These are phyloP conservation scores for Pandion haliaetus DNA, from an alignment of 2,113 vertebrate genomes.

Conservation along the genomic window DNA sequence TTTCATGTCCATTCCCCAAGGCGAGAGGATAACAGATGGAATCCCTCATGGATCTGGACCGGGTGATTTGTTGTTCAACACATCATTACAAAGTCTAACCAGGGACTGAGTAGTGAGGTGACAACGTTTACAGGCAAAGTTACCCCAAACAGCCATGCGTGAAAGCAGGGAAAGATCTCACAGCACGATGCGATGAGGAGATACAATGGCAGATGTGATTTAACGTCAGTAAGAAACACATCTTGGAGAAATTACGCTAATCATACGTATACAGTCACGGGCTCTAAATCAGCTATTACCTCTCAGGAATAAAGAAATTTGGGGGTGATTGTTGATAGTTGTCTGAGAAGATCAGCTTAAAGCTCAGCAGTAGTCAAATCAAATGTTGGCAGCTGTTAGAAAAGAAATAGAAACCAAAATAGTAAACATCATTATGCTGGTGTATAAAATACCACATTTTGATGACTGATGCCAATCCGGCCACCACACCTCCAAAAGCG, in stretches of 20 bases:
- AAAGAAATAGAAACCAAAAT: neutral
- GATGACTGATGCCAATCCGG: neutral
- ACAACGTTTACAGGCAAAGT: neutral
- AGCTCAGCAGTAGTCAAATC: neutral
- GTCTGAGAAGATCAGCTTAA: neutral
- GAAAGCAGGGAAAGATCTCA: neutral
- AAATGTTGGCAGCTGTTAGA: neutral
- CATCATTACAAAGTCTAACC: neutral
- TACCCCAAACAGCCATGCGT: neutral
- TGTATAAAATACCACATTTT: neutral
- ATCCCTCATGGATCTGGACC: neutral
- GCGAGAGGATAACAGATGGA: neutral
- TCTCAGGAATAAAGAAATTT: neutral
- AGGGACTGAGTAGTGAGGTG: neutral
- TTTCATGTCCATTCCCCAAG: neutral
- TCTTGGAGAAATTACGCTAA: neutral
- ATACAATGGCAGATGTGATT: neutral
- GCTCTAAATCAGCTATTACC: neutral
- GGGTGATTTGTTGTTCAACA: neutral
- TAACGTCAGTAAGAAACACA: neutral
- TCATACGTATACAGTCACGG: accelerated
- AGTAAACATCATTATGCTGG: neutral
- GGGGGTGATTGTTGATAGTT: neutral
- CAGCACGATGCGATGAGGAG: accelerated
- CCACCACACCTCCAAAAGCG: neutral